phyloP scores from a whole-genome alignment of 2,888 invertebrate genomes.

The Aquatica leii region DNA sequence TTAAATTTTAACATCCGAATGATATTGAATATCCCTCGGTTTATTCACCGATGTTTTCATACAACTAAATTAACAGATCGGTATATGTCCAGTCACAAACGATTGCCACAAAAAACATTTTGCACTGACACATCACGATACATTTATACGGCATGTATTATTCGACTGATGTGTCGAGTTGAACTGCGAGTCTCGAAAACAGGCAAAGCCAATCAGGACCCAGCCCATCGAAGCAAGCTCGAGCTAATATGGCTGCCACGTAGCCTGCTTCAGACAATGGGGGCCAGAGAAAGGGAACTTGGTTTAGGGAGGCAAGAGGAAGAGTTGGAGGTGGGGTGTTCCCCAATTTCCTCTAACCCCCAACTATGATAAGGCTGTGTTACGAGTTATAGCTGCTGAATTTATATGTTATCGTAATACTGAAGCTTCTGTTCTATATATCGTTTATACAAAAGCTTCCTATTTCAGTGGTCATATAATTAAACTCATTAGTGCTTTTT shows the following conservation, averaged over 20 bases:
- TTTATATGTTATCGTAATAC: constrained; percentile 14
- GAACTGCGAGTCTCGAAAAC: constrained; percentile 59
- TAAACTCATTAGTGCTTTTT: neutral
- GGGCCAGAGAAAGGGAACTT: constrained; percentile 60
- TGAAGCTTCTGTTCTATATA: constrained; percentile 18
- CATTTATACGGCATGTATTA: constrained; percentile 50
- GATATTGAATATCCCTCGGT: constrained; percentile 23
- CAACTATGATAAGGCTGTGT: constrained; percentile 51
- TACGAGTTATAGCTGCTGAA: constrained; percentile 34
- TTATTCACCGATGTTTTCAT: constrained; percentile 17
- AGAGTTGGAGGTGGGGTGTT: constrained; percentile 53
- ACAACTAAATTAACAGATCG: constrained; percentile 31
- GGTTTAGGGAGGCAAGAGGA: constrained; percentile 51
- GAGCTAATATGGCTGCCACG: constrained; percentile 63
- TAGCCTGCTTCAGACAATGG: constrained; percentile 57
- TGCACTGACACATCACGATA: constrained; percentile 50
- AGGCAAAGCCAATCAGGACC: constrained; percentile 62
- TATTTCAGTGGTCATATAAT: constrained; percentile 29
- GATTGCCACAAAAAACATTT: constrained; percentile 51
- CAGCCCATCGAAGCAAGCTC: constrained; percentile 60
- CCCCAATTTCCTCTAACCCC: constrained; percentile 54
- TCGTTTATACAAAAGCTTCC: constrained; percentile 24
- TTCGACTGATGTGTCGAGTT: constrained; percentile 51
- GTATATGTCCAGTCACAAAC: constrained; percentile 49
- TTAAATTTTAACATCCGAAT: constrained; percentile 31